These are phyloP conservation scores for Delphinus delphis DNA, from an alignment of 2,113 vertebrate genomes.

Conservation along the genomic window DNA sequence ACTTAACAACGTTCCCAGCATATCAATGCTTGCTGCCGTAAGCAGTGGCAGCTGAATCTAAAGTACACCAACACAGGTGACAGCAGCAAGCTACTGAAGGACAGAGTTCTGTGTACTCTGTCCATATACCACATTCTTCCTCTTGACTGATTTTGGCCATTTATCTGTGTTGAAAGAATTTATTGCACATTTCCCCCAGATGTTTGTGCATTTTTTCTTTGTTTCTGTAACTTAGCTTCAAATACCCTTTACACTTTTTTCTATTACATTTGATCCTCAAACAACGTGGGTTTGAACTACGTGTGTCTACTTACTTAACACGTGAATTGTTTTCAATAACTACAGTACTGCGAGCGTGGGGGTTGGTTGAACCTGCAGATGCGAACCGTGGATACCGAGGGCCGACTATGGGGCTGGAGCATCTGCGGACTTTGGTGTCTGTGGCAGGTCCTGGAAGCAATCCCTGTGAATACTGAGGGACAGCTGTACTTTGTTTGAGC, in stretches of 20 bases:
- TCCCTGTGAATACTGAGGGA: no score
- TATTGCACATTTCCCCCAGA: neutral
- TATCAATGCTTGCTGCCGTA: neutral
- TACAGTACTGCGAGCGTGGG: no score
- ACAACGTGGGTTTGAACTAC: neutral
- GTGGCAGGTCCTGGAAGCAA: neutral
- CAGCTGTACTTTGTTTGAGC: neutral
- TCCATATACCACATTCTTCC: neutral
- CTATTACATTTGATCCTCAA: neutral
- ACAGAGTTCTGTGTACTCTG: neutral
- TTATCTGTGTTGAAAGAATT: neutral
- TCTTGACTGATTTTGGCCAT: neutral
- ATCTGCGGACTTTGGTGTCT: neutral
- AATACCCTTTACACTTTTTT: neutral
- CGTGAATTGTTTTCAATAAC: neutral
- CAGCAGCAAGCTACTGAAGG: neutral
- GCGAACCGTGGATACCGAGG: neutral
- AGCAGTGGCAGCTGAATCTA: neutral
- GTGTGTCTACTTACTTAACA: neutral
- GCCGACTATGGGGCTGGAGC: neutral
- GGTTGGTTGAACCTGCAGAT: neutral
- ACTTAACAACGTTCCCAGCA: neutral
- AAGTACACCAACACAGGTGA: neutral
- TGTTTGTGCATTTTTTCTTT: neutral
- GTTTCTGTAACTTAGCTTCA: neutral